Base-by-base conservation (phyloP, 2,888 invertebrate genomes). In the Plebejus melissa region DNA sequence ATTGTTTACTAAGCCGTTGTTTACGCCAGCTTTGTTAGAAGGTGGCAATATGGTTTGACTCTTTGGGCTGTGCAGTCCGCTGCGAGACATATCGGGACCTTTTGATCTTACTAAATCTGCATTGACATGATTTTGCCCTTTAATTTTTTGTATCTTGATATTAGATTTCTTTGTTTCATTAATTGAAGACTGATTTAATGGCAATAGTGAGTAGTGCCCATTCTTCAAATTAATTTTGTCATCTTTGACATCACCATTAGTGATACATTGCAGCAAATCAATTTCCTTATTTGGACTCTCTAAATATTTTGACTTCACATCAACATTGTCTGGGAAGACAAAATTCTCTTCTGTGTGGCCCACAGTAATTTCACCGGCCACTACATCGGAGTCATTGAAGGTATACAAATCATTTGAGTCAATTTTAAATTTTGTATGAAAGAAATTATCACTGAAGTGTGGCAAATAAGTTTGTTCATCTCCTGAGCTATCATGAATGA, bases 401-500 rank as follows among this genome's bases (percentile, higher is more conserved):
- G 94, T 93, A 80, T 94, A 94, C 69, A 94, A 82, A 81, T 94
- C 94, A 79, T 91, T 93, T 78, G 92, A 91, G 86, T 93, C 93
- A 82, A 93, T 92, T 88, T 93, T 94, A 83, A 91, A 93, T 87
- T 93, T 93, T 79, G 90, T 87, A 83, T 91, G 86, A 76, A 87
- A 93, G 80, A 88, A 93, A 80, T 89, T 93, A 78, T 93, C 93
- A 83, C 88, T 91, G 6, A 90, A 83, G 80, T 93, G 92, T 78
- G 87, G 86, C 81, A 92, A 88, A 80, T 92, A 93, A 9, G 87
- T 81, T 79, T 91, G 91, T 77, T 93, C 93, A 78, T 92, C 93
- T 22, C 88, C 88, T 3, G 92, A 89, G 80, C 87, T 89, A 50
- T 93, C 93, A 77, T 91, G 89, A 79, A 91, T 88, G 79, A 87